Evolutionary conservation across 2,113 vertebrate genomes (phyloP).

Genomic region (Actinemys pallida): DNA sequence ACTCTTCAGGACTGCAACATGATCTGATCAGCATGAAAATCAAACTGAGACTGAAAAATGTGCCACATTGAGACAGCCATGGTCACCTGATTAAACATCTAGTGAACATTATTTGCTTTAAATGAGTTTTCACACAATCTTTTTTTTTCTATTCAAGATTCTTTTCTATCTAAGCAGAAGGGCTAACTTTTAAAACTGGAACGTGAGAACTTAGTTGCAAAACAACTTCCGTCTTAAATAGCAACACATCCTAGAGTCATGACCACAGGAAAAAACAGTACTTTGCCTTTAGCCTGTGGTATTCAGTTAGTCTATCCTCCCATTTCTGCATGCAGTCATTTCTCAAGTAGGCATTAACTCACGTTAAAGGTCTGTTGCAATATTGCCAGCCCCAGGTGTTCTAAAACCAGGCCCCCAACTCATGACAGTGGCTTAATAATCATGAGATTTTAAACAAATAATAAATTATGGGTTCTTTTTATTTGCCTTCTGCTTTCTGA

Average conservation of each 20-base stretch:
- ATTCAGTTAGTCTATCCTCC: neutral
- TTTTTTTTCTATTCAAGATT: constrained; percentile 35
- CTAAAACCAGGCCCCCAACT: neutral
- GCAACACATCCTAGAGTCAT: neutral
- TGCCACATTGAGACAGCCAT: neutral
- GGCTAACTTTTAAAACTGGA: constrained; percentile 8
- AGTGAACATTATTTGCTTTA: neutral
- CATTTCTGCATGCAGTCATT: neutral
- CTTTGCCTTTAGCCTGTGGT: neutral
- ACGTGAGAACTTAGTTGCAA: neutral
- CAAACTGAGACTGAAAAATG: neutral
- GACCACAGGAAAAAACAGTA: neutral
- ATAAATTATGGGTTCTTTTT: neutral
- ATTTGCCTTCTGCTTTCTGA: neutral
- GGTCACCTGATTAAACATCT: neutral
- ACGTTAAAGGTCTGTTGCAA: neutral
- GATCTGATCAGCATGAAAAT: neutral
- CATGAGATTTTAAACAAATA: neutral
- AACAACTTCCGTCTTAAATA: neutral
- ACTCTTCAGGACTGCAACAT: neutral
- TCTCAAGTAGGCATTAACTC: neutral
- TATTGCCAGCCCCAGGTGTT: neutral
- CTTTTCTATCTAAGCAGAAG: rapidly evolving
- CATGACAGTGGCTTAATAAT: neutral
- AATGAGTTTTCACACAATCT: neutral